phyloP scores from a whole-genome alignment of 2,888 invertebrate species.

The Oasisia sp. region DNA sequence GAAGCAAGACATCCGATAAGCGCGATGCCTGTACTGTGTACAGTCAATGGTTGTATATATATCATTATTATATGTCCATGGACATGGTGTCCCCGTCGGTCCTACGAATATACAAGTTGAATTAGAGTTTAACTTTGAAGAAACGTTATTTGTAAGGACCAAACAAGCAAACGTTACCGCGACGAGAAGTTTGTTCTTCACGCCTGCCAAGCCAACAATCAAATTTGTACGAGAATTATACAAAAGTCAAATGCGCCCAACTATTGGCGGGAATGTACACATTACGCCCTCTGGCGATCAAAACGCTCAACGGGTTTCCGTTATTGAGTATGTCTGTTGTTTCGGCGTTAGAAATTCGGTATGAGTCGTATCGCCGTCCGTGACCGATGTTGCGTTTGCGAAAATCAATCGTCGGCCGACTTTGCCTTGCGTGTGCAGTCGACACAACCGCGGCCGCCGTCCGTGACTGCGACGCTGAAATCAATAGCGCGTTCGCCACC shows the following conservation, averaged over 20 bases:
- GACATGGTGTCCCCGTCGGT: too few species aligned
- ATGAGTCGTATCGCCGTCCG: not conserved
- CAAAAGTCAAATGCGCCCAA: not conserved
- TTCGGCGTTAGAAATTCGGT: not conserved
- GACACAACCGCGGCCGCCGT: not conserved
- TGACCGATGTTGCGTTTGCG: not conserved
- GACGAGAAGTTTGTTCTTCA: not conserved
- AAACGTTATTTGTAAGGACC: not conserved
- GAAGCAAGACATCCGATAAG: too few species aligned
- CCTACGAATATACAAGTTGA: too few species aligned
- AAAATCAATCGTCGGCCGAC: not conserved
- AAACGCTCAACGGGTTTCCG: not conserved
- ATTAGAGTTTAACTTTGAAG: too few species aligned
- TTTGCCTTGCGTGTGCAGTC: not conserved
- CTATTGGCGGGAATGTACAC: not conserved
- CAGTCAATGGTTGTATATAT: too few species aligned
- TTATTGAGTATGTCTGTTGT: not conserved
- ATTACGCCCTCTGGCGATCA: not conserved
- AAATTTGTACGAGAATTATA: not conserved
- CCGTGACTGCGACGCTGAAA: not conserved
- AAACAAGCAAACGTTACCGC: not conserved
- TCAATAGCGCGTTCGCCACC: not conserved
- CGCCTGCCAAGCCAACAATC: not conserved
- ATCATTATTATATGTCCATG: too few species aligned
- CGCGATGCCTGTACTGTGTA: too few species aligned